These are phyloP conservation scores for Hybos culiciformis DNA, from an alignment of 2,888 invertebrate genomes.

Conservation along the genomic window DNA sequence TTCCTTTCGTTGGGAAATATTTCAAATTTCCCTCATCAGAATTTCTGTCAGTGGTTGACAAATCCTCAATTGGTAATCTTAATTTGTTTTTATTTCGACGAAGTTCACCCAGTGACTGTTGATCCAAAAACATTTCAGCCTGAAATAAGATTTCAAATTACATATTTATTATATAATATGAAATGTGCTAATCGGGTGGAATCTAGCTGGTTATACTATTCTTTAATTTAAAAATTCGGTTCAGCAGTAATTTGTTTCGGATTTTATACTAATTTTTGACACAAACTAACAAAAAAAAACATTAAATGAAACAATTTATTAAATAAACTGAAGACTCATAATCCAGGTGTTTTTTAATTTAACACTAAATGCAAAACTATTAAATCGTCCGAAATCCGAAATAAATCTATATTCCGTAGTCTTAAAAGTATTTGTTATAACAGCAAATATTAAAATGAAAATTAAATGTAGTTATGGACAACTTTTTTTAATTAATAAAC, in stretches of 20 bases:
- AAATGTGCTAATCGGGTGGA: too few relatives aligned
- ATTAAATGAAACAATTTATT: neutral
- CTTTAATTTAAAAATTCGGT: too few relatives aligned
- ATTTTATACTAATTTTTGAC: too few relatives aligned
- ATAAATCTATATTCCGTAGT: too few relatives aligned
- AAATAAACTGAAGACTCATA: neutral
- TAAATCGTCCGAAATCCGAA: too few relatives aligned
- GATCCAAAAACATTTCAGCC: slow-evolving; percentile 16
- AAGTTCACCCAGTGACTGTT: slow-evolving; percentile 15
- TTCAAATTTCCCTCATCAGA: neutral
- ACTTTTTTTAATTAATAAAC: neutral
- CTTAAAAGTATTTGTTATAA: too few relatives aligned
- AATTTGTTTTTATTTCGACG: slow-evolving; percentile 16
- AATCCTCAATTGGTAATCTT: slow-evolving; percentile 14
- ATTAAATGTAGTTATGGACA: neutral
- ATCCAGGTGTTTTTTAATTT: neutral
- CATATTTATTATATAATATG: too few relatives aligned
- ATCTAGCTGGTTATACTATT: too few relatives aligned
- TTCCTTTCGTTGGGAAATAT: slow-evolving; percentile 4
- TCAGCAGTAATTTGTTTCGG: too few relatives aligned
- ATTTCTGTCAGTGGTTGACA: slow-evolving; percentile 2
- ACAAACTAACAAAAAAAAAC: neutral
- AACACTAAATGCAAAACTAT: too few relatives aligned
- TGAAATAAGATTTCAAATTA: too few relatives aligned
- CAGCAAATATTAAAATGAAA: neutral